Conservation (phyloP, 92 coral and sea anemone genomes). For the Paramuricea clavata region DNA sequence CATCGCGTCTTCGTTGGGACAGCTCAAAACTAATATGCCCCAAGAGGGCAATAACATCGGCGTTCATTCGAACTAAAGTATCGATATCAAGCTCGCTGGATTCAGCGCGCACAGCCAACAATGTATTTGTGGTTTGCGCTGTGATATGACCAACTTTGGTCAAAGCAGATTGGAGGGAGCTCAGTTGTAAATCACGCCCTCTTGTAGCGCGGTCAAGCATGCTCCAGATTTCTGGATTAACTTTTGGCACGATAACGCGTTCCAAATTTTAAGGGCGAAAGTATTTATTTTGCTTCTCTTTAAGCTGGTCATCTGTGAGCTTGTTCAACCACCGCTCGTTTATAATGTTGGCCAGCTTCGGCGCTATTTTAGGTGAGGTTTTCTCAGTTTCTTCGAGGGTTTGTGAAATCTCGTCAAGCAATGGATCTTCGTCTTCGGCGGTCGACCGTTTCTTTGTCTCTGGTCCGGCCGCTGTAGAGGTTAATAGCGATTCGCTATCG, state of each 20-base stretch:
- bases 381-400: slow-evolving; percentile 57
- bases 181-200: too few species aligned
- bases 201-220: too few species aligned
- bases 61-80: not conserved
- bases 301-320: slow-evolving; percentile 62
- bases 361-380: not conserved
- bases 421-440: slow-evolving; percentile 38
- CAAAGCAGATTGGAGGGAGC: too few species aligned
- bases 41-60: slow-evolving; percentile 22
- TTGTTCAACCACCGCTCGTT: slow-evolving; percentile 45
- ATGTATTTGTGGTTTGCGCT: too few species aligned
- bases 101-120: slow-evolving; percentile 28
- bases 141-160: too few species aligned
- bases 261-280: slow-evolving; percentile 61
- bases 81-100: slow-evolving; percentile 30
- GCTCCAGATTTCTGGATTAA: slow-evolving; percentile 58
- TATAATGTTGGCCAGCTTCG: slow-evolving; percentile 2
- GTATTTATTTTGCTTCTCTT: slow-evolving; percentile 50
- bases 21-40: slow-evolving; percentile 62
- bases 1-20: slow-evolving; percentile 65
- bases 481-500: not conserved
- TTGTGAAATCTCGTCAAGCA: slow-evolving; percentile 65
- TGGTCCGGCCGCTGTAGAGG: too few species aligned
- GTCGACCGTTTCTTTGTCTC: not conserved
- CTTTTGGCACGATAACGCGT: slow-evolving; percentile 51